Base-by-base conservation (phyloP, 2,888 invertebrate genomes). In the Lithophane leautieri region DNA sequence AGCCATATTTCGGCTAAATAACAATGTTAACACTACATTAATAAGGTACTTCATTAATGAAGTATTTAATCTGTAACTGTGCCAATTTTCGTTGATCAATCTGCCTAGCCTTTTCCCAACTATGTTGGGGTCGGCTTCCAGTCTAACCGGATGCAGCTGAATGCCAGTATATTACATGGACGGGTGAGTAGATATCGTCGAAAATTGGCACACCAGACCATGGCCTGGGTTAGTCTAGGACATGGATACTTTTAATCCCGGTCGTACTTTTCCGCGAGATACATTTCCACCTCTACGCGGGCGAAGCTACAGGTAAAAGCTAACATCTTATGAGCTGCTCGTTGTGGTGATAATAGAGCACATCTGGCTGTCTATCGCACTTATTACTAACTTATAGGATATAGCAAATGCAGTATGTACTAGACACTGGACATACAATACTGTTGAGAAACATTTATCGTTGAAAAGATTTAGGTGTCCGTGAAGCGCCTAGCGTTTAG, bases 341-440 rank as follows among this genome's bases (percentile, higher is more conserved):
- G 22, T 9, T 22, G 9, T 52, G 50, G 8, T 8, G 50, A 3
- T 0, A 50, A 7, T 19, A 50, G 7, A 50, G 9, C 2, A 3
- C 52, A 52, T 52, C 22, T 52, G 2, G 50, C 34, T 22, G 22
- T 52, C 22, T 9, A 52, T n/a, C 22, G 22, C 3, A 22, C 22
- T 8, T 52, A 9, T 52, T 52, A 52, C 22, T 52, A 2, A 19
- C 50, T 4, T 6, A 6, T n/a, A 54, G 54, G n/a, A 68, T 52
- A 22, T 8, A 50, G 47, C 12, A 70, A 71, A 22, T 71, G 22
- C 76, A 87, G 87, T 86, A 86, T 80, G 12, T 54, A 4, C n/a
- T 54, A 54, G 19, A 28, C 34, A 12, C 11, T n/a, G 63, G 73
- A 76, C 40, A 40, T 1, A 42, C 19, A 22, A 25, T 22, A 54